Evolutionary conservation across 53 echinoderm and acorn worm genomes (phyloP), one percentile per base, ranked within the genome.

Genomic region (Glandiceps talaboti): DNA sequence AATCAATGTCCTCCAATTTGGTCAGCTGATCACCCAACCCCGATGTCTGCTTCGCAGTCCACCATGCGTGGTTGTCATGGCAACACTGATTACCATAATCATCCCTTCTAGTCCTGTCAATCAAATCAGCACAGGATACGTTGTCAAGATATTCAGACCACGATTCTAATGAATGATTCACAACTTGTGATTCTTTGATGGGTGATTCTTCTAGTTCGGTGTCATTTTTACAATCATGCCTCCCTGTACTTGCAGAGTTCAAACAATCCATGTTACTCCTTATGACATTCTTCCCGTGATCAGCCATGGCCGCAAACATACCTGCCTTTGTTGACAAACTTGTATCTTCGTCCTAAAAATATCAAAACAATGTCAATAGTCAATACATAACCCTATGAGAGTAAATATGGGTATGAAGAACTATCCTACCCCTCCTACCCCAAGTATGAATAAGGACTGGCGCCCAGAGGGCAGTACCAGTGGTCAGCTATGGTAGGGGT

Each of bases 21-120:
- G 82, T 25, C 20, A 82, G 29, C 27, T 88, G 83, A n/a, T 80
- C 73, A 20, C 33, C 27, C 1, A 87, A 31, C 14, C 83, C 76
- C 12, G 75, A 31, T 76, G 74, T 80, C 64, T 80, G 27, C 27
- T 76, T 28, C 12, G 87, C 77, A 0, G 73, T 29, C 91, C 91
- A 91, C 88, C 91, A 91, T 32, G 86, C 86, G 30, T 82, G 31
- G 80, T 81, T 80, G 30, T 84, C 78, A 32, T 74, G 81, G 76
- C 86, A 82, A n/a, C n/a, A n/a, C n/a, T n/a, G n/a, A n/a, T n/a
- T n/a, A 82, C 79, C 73, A 0, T 79, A 27, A 28, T 26, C 20
- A 31, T 25, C 30, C 33, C 78, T 84, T 83, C 86, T 83, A 82
- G 77, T 82, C 76, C 77, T 82, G 75, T 27, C 29, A 27, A 73